Conservation (phyloP, 2,888 invertebrate genomes). For the Tipula helvola region DNA sequence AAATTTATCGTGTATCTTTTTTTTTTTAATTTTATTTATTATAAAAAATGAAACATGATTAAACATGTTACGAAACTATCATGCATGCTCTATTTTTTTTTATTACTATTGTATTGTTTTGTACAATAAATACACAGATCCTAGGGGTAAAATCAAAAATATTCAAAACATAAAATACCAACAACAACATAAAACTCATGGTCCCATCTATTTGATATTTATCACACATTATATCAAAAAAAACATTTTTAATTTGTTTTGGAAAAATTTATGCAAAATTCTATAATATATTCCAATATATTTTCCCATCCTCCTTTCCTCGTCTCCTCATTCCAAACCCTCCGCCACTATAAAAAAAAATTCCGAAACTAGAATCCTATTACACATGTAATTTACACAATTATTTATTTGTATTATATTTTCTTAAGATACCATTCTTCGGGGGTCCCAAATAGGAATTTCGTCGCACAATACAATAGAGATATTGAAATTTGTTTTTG, state of each 20-base stretch:
- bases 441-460: background rate
- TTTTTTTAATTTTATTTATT: background rate
- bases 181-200: background rate
- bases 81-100: background rate
- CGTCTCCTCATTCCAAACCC: background rate
- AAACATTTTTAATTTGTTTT: background rate
- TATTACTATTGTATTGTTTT: background rate
- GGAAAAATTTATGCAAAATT: background rate
- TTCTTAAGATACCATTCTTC: background rate
- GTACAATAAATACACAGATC: background rate
- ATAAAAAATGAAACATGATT: background rate
- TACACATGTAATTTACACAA: background rate
- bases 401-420: background rate
- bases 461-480: background rate
- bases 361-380: background rate
- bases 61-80: background rate
- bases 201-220: background rate
- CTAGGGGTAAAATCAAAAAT: background rate
- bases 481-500: background rate
- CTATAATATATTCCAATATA: background rate
- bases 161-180: background rate
- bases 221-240: background rate
- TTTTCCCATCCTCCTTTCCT: background rate
- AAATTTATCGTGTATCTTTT: background rate
- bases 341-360: background rate